A percentile compares a stretch with the other conserved stretches of the same genome.
Evolutionary conservation across 2,888 invertebrate species (phyloP).

Genomic region (Melinaea menophilus): DNA sequence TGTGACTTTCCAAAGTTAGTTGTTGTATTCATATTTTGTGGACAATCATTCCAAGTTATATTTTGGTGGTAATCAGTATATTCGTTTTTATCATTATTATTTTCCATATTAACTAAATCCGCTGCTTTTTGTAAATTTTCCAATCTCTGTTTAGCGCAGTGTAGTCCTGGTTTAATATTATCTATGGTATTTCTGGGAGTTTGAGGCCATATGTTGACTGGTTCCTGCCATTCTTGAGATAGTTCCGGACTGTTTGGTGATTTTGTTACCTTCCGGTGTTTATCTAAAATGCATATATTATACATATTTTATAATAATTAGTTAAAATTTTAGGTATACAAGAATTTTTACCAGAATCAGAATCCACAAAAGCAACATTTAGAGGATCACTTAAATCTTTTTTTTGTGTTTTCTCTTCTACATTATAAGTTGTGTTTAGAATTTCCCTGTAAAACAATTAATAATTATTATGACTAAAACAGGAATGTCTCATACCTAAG

Average conservation of each 20-base stretch:
- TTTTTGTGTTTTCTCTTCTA: constrained; percentile 22
- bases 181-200: neutral
- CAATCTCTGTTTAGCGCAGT: constrained; percentile 12
- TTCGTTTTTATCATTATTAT: neutral
- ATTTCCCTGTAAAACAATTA: constrained; percentile 25
- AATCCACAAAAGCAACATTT: constrained; percentile 40
- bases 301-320: neutral
- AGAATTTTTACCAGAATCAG: constrained; percentile 33
- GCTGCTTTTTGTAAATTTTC: constrained; percentile 19
- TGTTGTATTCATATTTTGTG: too few species aligned
- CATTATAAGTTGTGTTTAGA: constrained; percentile 40
- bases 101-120: constrained; percentile 5
- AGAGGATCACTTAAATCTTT: constrained; percentile 22
- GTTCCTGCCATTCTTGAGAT: constrained; percentile 24
- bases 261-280: neutral
- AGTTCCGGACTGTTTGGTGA: constrained; percentile 9
- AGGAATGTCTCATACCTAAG: neutral
- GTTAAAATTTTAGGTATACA: neutral
- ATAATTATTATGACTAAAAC: neutral
- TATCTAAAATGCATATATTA: constrained; percentile 10
- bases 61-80: too few species aligned
- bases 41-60: too few species aligned
- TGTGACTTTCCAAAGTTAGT: too few species aligned
- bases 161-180: constrained; percentile 5
- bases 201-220: constrained; percentile 27